Conservation (phyloP, 1,140 invertebrate species). For the Drosophila bocki region DNA sequence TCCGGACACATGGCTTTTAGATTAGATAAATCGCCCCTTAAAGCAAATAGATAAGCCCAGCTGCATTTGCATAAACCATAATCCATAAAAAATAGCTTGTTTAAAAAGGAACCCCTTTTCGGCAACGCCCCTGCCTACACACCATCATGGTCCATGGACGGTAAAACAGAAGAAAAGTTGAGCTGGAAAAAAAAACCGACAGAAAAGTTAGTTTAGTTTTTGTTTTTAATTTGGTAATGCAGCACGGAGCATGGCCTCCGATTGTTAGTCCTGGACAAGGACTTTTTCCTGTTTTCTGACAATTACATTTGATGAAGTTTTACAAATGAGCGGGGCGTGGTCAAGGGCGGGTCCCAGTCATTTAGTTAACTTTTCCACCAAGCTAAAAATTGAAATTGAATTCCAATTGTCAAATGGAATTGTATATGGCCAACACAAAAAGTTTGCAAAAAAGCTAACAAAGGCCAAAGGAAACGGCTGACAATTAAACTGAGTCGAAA, state of each 20-base stretch:
- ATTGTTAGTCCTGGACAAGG: constrained; percentile 74
- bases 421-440: constrained; percentile 25
- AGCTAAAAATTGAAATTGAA: constrained; percentile 57
- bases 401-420: constrained; percentile 61
- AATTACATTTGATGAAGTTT: constrained; percentile 60
- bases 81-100: constrained; percentile 6
- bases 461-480: constrained; percentile 1
- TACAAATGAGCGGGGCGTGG: constrained; percentile 58
- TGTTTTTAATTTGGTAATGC: constrained; percentile 82
- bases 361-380: constrained; percentile 53
- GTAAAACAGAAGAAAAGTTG: constrained; percentile 23
- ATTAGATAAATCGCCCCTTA: constrained; percentile 7
- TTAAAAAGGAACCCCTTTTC: not conserved
- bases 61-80: constrained; percentile 23
- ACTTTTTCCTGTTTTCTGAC: constrained; percentile 58
- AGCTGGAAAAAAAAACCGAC: constrained; percentile 22
- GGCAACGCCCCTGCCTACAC: constrained; percentile 33
- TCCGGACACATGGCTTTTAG: not conserved
- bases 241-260: constrained; percentile 61
- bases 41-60: constrained; percentile 8
- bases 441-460: not conserved
- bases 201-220: constrained; percentile 74
- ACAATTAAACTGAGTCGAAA: constrained; percentile 11
- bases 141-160: constrained; percentile 12
- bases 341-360: constrained; percentile 31